Base-by-base conservation (phyloP, 2,113 vertebrate genomes). In the Potamarius usumacintae region DNA sequence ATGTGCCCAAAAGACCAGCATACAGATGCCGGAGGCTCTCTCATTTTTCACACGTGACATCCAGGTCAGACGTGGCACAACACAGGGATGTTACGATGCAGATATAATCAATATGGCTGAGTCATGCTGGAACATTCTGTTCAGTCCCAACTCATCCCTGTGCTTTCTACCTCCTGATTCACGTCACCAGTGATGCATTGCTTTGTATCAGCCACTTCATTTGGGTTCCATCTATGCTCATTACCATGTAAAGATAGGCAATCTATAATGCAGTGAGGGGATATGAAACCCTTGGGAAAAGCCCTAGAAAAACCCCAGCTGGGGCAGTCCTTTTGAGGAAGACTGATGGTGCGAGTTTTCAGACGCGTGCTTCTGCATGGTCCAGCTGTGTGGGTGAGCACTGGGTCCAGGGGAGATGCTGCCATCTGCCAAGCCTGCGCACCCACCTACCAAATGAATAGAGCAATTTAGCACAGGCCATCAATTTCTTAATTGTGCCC, bases 401-500 rank as follows among this genome's bases (percentile, higher is more conserved):
- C 55, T 69, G 84, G 77, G 81, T 58, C 82, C 84, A 86, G 42
- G 82, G 55, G 48, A 84, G 55, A 55, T 55, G 77, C 15, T 69
- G 69, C 89, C 89, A 90, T 91, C 90, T 91, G 90, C 89, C 85
- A 82, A 86, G 69, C 58, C 65, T 27, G 55, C 65, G 67, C 25
- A 50, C 27, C 62, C 34, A 84, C 25, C 76, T 18, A 50, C n/a
- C 62, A 86, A 90, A 87, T 89, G 84, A 84, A 89, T 80, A 86
- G 62, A 78, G 80, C 30, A 34, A 88, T 89, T 89, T 91, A 90
- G 53, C 77, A 86, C 76, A 85, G 69, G 85, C 86, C 77, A 91
- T 90, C 89, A 91, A 86, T 90, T 91, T 90, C 60, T 53, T 88
- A 86, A 88, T 85, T 86, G 89, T 89, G 84, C 84, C 82, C 58